Evolutionary conservation across 2,113 vertebrate genomes (phyloP).

Genomic region (Cyprinodon brontotheroides): DNA sequence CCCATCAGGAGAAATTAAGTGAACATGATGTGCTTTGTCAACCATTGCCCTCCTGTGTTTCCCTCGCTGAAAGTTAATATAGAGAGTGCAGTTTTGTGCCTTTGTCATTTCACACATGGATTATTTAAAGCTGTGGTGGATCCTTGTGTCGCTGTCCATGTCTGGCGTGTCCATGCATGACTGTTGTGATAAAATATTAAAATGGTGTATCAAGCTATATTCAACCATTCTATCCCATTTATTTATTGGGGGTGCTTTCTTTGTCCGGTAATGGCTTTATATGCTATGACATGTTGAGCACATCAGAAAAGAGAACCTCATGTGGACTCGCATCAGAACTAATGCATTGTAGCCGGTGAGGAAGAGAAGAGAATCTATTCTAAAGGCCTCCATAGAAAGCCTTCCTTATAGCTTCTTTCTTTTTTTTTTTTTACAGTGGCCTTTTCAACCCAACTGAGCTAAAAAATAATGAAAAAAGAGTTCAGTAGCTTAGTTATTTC

Average conservation of each 20-base stretch:
- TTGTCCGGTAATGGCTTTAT: constrained; percentile 49
- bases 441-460: constrained; percentile 61
- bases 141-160: constrained; percentile 57
- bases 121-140: constrained; percentile 76
- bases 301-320: constrained; percentile 74
- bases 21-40: constrained; percentile 75
- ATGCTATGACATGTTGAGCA: constrained; percentile 47
- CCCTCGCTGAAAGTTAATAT: constrained; percentile 70
- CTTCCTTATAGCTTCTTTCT: constrained; percentile 56
- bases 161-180: constrained; percentile 69
- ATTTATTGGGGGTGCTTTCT: constrained; percentile 42
- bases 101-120: constrained; percentile 75
- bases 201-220: constrained; percentile 63
- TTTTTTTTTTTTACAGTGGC: constrained; percentile 8
- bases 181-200: constrained; percentile 73
- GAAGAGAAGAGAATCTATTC: constrained; percentile 77
- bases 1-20: constrained; percentile 73
- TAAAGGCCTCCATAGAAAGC: constrained; percentile 63
- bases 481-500: constrained; percentile 55
- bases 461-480: constrained; percentile 67
- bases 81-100: constrained; percentile 69
- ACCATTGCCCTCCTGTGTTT: constrained; percentile 63
- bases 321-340: constrained; percentile 75
- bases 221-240: constrained; percentile 48
- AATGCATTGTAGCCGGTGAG: constrained; percentile 78